These are phyloP conservation scores for Tenthredo livida DNA, from an alignment of 2,888 invertebrate genomes.

Conservation along the genomic window DNA sequence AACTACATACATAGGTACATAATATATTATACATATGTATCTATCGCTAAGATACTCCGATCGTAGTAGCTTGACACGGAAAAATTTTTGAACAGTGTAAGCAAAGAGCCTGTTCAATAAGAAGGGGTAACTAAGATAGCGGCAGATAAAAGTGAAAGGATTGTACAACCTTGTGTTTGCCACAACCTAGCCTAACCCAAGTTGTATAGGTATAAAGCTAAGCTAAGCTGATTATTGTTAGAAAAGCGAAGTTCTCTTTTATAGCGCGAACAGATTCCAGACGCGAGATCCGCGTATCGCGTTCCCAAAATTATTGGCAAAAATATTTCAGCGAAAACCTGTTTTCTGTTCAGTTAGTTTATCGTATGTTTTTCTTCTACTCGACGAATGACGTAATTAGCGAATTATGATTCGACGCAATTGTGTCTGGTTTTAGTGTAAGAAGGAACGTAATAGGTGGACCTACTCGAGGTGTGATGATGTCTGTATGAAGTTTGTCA, in stretches of 20 bases:
- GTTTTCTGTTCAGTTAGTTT: neutral
- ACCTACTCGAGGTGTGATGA: too few species aligned
- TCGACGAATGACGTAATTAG: neutral
- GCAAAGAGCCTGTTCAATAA: neutral
- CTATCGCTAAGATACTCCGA: neutral
- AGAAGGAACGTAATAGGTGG: neutral
- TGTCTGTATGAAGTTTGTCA: neutral
- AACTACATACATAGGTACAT: neutral
- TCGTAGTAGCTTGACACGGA: neutral
- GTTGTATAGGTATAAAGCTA: slow-evolving; percentile 13
- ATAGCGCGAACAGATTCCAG: slow-evolving; percentile 56
- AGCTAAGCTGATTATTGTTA: slow-evolving; percentile 24
- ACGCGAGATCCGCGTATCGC: neutral
- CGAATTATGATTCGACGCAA: neutral
- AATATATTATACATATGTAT: too few species aligned
- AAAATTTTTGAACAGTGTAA: neutral
- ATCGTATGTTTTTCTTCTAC: neutral
- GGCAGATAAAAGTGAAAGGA: slow-evolving; percentile 76
- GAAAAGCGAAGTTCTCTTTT: neutral
- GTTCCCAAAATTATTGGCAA: neutral
- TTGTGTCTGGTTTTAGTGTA: neutral
- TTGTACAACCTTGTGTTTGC: slow-evolving; percentile 72
- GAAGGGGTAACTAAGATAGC: slow-evolving; percentile 59
- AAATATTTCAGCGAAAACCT: neutral
- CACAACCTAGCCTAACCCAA: slow-evolving; percentile 53